Evolutionary conservation across 2,888 invertebrate genomes (phyloP), one percentile per base, ranked within the genome.

Genomic region (Noctuana brunneofusca): DNA sequence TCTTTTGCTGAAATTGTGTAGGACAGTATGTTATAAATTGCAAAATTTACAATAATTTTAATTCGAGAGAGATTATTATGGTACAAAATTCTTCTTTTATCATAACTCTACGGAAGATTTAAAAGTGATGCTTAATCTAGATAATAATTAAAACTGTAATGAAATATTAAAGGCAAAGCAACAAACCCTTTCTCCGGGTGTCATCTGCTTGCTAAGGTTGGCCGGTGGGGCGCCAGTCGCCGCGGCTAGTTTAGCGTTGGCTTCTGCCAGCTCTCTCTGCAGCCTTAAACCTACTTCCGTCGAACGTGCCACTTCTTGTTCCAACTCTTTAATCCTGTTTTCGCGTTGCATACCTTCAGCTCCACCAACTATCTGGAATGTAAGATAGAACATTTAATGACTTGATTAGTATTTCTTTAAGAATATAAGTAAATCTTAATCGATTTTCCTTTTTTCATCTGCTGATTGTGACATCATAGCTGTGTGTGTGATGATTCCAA

Each of bases 231-330:
- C 79, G 11, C 92, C 91, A 0, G 87, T 76, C 0, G 80, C 79
- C 0, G 83, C 71, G 4, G 90, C 84, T 0, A 94, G 79, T 75
- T 94, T 94, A 24, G 89, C 84, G 71, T 93, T 95, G 1, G 94
- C 92, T 24, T 94, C 94, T 30, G 95, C 94, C 55, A 96, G 84
- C 67, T 96, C 96, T 65, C 93, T 93, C 75, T 96, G 96, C 63
- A 96, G 79, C 65, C 95, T 89, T 50, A 93, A 80, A 0, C 94
- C 92, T 18, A 94, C 94, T 75, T 97, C 97, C 72, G 95, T 96
- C 0, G 97, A 95, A 62, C 97, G 93, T 63, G 94, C 93, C 58
- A 98, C 88, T 76, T 98, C 98, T 72, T 96, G 95, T 78, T 98
- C 98, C 64, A 98, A 84, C 72, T 96, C 95, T 72, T 95, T 95